phyloP scores from a whole-genome alignment of 2,888 invertebrate genomes.

The Tuta absoluta region DNA sequence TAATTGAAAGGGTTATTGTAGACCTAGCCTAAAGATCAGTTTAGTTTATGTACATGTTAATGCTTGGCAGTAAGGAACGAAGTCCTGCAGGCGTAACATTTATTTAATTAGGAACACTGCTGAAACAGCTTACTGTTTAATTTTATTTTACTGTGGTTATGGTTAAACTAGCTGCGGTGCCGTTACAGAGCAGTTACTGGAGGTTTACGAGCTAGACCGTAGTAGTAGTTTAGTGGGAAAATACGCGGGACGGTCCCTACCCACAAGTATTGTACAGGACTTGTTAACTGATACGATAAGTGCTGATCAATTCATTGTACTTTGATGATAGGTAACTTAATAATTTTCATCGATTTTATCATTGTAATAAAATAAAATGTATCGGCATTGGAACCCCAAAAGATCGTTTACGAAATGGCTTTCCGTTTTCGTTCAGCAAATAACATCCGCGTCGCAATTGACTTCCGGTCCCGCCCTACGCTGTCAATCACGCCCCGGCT shows the following conservation, averaged over 20 bases:
- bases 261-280: too few species aligned
- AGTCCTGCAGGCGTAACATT: too few species aligned
- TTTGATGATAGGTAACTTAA: too few species aligned
- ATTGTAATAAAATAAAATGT: neutral
- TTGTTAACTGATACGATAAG: too few species aligned
- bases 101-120: too few species aligned
- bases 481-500: slow-evolving; percentile 57
- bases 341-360: too few species aligned
- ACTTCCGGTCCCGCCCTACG: slow-evolving; percentile 44
- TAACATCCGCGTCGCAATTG: neutral
- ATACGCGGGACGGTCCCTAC: slow-evolving; percentile 28
- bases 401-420: slow-evolving; percentile 23
- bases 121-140: too few species aligned
- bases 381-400: neutral
- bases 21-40: too few species aligned
- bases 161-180: slow-evolving; percentile 39
- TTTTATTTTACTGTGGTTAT: slow-evolving; percentile 23
- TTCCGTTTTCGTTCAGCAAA: slow-evolving; percentile 26
- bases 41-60: too few species aligned
- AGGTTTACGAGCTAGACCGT: slow-evolving; percentile 37
- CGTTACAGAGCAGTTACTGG: slow-evolving; percentile 37
- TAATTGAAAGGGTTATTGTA: too few species aligned
- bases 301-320: too few species aligned
- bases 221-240: slow-evolving; percentile 42
- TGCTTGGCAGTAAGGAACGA: too few species aligned